Evolutionary conservation across 2,797 vertebrate species (phyloP).

Genomic region (Sebastes ruberrimus): DNA sequence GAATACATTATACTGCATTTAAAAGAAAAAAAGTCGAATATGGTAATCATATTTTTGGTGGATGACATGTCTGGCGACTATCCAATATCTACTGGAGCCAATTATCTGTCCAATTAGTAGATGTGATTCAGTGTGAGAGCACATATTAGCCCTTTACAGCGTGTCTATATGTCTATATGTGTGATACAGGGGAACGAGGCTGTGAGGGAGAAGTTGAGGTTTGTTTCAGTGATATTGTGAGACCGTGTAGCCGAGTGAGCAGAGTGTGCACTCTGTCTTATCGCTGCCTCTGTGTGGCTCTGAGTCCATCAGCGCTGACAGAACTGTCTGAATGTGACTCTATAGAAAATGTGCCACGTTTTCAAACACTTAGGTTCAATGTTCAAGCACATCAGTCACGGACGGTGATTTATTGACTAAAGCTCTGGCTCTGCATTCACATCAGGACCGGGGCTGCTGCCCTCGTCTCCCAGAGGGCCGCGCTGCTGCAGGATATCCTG

Average conservation of each 20-base stretch:
- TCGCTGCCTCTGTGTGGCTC: not conserved
- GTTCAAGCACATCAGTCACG: constrained; percentile 69
- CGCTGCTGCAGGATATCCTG: constrained; percentile 47
- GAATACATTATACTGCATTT: not conserved
- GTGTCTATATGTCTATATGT: not conserved
- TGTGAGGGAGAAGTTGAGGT: not conserved
- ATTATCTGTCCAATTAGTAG: constrained; percentile 3
- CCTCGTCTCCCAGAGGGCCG: constrained; percentile 39
- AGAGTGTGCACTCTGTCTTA: not conserved
- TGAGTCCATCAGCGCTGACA: constrained; percentile 46
- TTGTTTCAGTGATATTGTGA: not conserved
- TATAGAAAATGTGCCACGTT: constrained; percentile 53
- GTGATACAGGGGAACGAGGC: not conserved
- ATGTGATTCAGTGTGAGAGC: not conserved
- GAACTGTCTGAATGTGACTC: constrained; percentile 41
- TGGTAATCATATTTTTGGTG: not conserved
- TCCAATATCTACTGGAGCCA: not conserved
- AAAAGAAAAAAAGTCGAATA: not conserved
- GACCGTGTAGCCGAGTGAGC: not conserved
- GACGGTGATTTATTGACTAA: constrained; percentile 64
- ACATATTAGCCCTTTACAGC: not conserved
- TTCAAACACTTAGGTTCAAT: constrained; percentile 60
- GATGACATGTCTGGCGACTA: not conserved
- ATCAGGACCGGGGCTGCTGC: constrained; percentile 26
- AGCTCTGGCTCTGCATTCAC: constrained; percentile 48